Evolutionary conservation across 2,113 vertebrate genomes (phyloP).

Genomic region (Cnemophilus loriae): DNA sequence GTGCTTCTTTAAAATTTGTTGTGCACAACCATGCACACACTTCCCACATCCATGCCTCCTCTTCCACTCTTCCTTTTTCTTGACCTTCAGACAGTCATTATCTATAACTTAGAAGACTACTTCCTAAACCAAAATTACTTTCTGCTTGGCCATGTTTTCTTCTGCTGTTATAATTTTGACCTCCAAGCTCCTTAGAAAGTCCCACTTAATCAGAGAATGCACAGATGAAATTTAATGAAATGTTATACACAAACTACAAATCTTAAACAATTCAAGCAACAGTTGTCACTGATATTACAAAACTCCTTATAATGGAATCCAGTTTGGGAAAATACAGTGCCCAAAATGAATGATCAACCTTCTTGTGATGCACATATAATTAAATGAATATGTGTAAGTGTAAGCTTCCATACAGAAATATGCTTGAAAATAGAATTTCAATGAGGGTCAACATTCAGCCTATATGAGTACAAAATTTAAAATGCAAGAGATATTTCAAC

Average conservation of each 20-base stretch:
- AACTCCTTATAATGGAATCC: neutral
- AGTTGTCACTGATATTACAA: neutral
- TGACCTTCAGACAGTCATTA: neutral
- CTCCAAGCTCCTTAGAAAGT: neutral
- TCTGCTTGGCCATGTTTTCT: neutral
- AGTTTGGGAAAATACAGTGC: neutral
- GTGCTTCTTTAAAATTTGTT: neutral
- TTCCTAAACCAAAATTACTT: neutral
- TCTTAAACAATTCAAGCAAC: neutral
- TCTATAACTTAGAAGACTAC: neutral
- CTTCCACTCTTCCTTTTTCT: neutral
- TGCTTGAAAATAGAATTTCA: neutral
- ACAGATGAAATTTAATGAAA: neutral
- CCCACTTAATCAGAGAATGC: neutral
- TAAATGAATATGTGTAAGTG: neutral
- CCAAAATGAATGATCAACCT: neutral
- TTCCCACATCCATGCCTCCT: neutral
- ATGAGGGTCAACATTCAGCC: fast-evolving
- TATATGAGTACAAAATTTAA: neutral
- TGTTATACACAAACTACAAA: neutral
- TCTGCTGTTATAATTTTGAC: neutral
- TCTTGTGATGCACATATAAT: neutral
- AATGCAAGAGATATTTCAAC: neutral
- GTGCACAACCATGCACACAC: neutral
- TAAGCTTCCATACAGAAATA: neutral